phyloP scores from a whole-genome alignment of 1,140 invertebrate genomes.

The Drosophila eugracilis region DNA sequence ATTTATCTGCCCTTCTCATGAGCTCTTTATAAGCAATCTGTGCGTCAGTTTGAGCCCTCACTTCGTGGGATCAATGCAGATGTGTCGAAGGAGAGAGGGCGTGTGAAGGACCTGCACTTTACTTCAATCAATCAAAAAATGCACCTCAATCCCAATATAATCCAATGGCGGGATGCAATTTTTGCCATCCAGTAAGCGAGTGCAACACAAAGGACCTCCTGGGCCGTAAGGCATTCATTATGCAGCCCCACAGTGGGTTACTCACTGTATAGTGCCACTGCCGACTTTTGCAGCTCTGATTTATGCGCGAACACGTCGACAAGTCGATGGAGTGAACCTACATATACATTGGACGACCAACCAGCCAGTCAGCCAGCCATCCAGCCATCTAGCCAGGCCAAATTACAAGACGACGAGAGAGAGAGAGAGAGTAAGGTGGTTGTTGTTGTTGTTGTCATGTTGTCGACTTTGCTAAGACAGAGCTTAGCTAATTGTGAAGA shows the following conservation, averaged over 20 bases:
- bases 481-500: constrained; percentile 48
- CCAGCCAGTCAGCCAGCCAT: too few relatives aligned
- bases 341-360: too few relatives aligned
- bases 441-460: constrained; percentile 36
- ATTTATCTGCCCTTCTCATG: too few relatives aligned
- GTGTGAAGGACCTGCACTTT: constrained; percentile 28
- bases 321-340: constrained; percentile 4
- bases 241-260: constrained; percentile 30
- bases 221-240: constrained; percentile 41
- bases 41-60: constrained; percentile 9
- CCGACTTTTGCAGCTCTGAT: constrained; percentile 47
- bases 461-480: constrained; percentile 49
- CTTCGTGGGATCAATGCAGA: not conserved
- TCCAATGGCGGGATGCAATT: constrained; percentile 17
- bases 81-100: too few relatives aligned
- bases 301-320: constrained; percentile 63
- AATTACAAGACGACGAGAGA: constrained; percentile 4
- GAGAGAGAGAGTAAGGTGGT: not conserved
- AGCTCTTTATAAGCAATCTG: constrained; percentile 41
- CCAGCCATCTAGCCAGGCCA: too few relatives aligned
- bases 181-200: constrained; percentile 21
- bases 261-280: constrained; percentile 21
- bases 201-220: too few relatives aligned
- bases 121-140: constrained; percentile 64
- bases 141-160: constrained; percentile 50